Base-by-base conservation (phyloP, 2,888 invertebrate species). In the Hypsopygia costalis region DNA sequence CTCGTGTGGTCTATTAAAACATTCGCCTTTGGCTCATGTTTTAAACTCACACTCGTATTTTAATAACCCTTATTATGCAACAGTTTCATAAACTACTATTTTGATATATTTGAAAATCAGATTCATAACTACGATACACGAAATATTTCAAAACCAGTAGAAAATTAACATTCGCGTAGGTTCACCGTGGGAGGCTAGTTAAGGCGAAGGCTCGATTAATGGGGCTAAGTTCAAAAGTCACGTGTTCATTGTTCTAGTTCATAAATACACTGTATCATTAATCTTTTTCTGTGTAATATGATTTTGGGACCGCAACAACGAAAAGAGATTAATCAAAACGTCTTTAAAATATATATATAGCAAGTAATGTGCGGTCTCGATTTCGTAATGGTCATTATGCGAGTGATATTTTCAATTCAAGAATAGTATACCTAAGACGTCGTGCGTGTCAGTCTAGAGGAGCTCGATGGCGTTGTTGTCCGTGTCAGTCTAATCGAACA, bases 141-240 rank as follows among this genome's bases (percentile, higher is more conserved):
- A 33, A 32, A 33, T 33, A 16, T 39, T 33, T 33, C 33, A 33
- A 33, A 27, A 39, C 16, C 16, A 39, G 4, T 32, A 39, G 16
- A 39, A 32, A 34, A 33, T 33, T 39, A 39, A 27, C 12, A 32
- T 39, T 33, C 20, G 39, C 39, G 39, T 39, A 39, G 39, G 39
- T 20, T 38, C 30, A n/a, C 21, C 6, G 39, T 39, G 33, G 39
- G 39, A 32, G 39, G 33, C 8, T n/a, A 6, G n/a, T 38, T 38
- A 33, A 33, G 33, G 12, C 27, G 39, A 33, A 27, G 25, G 7
- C 27, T 4, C 8, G 8, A 27, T 7, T 22, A 30, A 22, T 29
- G 12, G 8, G 11, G 4, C 27, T n/a, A 8, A n/a, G 35, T 35
- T 35, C 35, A 16, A 35, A 35, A 12, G 35, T 16, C 36, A 20